phyloP scores from a whole-genome alignment of 2,113 vertebrate genomes.

The rabbit (Oryctolagus cuniculus) region DNA sequence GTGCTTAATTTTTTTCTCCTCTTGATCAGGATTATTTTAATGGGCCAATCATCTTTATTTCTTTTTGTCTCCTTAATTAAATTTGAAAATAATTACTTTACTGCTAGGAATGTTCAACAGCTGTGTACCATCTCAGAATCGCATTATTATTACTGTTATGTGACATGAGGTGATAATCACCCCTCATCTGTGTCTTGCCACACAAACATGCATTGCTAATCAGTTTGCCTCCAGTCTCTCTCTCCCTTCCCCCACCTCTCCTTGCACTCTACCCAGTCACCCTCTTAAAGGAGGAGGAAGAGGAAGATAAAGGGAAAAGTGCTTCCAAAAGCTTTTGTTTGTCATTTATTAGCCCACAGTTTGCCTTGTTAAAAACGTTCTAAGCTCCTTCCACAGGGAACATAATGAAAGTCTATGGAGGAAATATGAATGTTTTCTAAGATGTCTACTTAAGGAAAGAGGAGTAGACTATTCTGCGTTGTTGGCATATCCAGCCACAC shows the following conservation, averaged over 20 bases:
- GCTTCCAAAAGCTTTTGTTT: neutral
- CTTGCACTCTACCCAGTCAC: neutral
- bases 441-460: constrained; percentile 43
- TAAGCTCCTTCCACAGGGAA: neutral
- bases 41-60: constrained; percentile 55
- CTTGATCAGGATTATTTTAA: constrained; percentile 32
- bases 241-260: neutral
- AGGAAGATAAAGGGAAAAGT: neutral
- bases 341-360: neutral
- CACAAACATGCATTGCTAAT: neutral
- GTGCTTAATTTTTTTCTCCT: constrained; percentile 46
- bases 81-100: constrained; percentile 84
- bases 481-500: constrained; percentile 50
- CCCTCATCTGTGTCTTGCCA: constrained; percentile 44
- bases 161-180: constrained; percentile 75
- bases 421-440: constrained; percentile 58
- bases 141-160: constrained; percentile 64
- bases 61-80: constrained; percentile 80
- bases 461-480: constrained; percentile 48
- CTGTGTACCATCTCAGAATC: constrained; percentile 54
- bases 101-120: constrained; percentile 67
- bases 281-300: neutral
- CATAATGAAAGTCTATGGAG: constrained; percentile 9
- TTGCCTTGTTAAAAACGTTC: neutral
- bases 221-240: neutral